phyloP scores from a whole-genome alignment of 2,888 invertebrate genomes.

The Brachypalpus laphriformis region DNA sequence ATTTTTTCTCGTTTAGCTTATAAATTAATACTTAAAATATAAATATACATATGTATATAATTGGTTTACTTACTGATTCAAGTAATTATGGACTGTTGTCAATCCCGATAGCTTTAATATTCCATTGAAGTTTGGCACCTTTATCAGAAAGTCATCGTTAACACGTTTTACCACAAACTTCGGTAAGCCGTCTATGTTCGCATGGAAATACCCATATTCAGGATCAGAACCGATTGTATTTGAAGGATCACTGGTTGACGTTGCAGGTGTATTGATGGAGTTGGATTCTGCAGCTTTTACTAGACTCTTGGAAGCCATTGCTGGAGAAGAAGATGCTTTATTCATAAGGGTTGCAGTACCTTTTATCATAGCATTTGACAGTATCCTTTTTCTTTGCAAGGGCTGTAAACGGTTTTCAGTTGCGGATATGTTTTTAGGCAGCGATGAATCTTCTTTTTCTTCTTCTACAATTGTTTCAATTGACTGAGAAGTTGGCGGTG shows the following conservation, averaged over 20 bases:
- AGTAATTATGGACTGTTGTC: slow-evolving; percentile 76
- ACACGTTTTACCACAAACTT: slow-evolving; percentile 78
- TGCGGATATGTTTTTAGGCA: too few species aligned
- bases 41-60: slow-evolving; percentile 21
- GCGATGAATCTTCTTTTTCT: too few species aligned
- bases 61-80: slow-evolving; percentile 80
- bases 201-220: slow-evolving; percentile 77
- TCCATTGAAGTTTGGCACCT: slow-evolving; percentile 77
- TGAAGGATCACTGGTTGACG: background rate
- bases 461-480: background rate
- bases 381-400: background rate
- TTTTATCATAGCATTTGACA: too few species aligned
- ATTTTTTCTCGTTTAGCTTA: too few species aligned
- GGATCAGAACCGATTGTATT: background rate
- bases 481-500: slow-evolving; percentile 7
- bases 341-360: too few species aligned
- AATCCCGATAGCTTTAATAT: slow-evolving; percentile 75
- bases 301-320: background rate
- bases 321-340: background rate
- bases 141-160: slow-evolving; percentile 76
- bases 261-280: background rate
- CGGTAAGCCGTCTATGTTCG: slow-evolving; percentile 75
- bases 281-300: background rate
- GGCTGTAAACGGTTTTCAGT: background rate
- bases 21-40: too few species aligned